Percentiles rank a stretch among this genome's conserved stretches.
Evolutionary conservation across 1,140 invertebrate genomes (phyloP).

Genomic region (Forficula auricularia): DNA sequence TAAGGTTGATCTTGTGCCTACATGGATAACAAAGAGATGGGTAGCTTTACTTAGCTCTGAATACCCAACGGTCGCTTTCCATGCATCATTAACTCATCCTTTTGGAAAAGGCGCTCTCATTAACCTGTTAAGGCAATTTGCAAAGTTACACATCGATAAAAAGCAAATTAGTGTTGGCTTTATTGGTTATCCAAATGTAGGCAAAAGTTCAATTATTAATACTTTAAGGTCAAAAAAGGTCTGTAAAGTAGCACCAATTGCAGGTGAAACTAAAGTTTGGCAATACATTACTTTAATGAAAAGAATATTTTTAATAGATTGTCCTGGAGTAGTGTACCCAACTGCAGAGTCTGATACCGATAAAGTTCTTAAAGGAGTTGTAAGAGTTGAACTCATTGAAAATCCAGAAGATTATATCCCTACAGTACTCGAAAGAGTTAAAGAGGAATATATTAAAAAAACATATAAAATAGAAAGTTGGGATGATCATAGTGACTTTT

Average conservation of each 20-base stretch:
- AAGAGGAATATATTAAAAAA: constrained; percentile 73
- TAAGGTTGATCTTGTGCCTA: constrained; percentile 89
- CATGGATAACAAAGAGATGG: constrained; percentile 95
- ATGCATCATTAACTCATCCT: constrained; percentile 92
- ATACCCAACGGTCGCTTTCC: constrained; percentile 95
- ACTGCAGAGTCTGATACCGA: constrained; percentile 79
- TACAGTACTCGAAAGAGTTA: constrained; percentile 70
- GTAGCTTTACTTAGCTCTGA: constrained; percentile 80
- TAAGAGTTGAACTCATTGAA: constrained; percentile 86
- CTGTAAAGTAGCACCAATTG: constrained; percentile 96
- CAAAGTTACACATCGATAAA: constrained; percentile 85
- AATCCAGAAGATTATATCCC: constrained; percentile 89
- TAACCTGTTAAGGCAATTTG: constrained; percentile 88
- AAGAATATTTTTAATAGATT: constrained; percentile 95
- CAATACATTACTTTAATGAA: constrained; percentile 98
- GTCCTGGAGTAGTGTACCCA: constrained; percentile 95
- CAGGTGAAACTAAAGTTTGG: constrained; percentile 99
- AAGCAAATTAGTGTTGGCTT: constrained; percentile 98
- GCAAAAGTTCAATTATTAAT: constrained; percentile 97
- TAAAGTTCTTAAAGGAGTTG: constrained; percentile 89
- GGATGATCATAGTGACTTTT: constrained; percentile 68
- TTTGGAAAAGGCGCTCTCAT: constrained; percentile 98
- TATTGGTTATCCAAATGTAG: constrained; percentile 98
- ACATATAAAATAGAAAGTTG: constrained; percentile 79
- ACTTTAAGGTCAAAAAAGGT: constrained; percentile 86